Percentiles rank a stretch among this genome's conserved stretches.
These are phyloP conservation scores for Aplodontia rufa DNA, from an alignment of 2,113 vertebrate genomes.

Conservation along the genomic window DNA sequence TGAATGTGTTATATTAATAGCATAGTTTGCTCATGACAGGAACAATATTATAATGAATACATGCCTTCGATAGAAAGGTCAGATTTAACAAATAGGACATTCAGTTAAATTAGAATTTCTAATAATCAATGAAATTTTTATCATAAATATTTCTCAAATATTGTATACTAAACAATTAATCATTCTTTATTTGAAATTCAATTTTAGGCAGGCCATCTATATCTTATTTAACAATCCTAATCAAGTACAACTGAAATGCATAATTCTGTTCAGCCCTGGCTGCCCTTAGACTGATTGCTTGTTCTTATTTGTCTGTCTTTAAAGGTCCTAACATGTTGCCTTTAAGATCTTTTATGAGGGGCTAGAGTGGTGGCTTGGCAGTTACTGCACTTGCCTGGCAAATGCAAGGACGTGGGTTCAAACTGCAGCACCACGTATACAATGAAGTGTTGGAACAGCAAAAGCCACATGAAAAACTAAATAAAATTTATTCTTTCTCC, in stretches of 20 bases:
- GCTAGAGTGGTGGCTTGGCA: too few species aligned
- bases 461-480: too few species aligned
- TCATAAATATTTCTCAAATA: background rate
- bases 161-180: background rate
- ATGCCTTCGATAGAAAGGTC: background rate
- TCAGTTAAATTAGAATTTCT: constrained; percentile 2
- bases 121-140: background rate
- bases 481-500: too few species aligned
- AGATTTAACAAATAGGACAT: background rate
- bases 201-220: background rate
- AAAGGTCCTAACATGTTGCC: background rate
- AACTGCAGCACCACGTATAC: too few species aligned
- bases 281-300: background rate
- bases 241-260: background rate
- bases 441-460: too few species aligned
- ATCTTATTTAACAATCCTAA: background rate
- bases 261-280: background rate
- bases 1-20: too few species aligned
- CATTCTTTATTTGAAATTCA: background rate
- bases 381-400: too few species aligned
- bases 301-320: too few species aligned
- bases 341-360: too few species aligned
- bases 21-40: too few species aligned
- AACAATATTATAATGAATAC: background rate
- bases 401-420: too few species aligned